phyloP scores from a whole-genome alignment of 2,797 vertebrate species.

The Phalloptychus januarius region DNA sequence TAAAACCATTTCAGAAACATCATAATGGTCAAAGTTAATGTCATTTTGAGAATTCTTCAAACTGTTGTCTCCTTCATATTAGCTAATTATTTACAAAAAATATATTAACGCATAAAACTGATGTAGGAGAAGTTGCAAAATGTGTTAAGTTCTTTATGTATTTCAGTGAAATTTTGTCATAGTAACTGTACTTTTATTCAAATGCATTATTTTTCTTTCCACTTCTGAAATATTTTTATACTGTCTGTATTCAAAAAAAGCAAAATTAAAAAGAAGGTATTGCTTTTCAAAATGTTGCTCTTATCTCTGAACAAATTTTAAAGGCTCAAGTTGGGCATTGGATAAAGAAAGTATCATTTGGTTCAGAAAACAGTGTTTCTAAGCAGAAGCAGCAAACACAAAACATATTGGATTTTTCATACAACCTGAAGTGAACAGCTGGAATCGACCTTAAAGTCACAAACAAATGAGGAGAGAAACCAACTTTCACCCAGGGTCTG shows the following conservation, averaged over 20 bases:
- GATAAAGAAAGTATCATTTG: not conserved
- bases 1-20: not conserved
- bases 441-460: not conserved
- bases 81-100: not conserved
- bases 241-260: not conserved
- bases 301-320: not conserved
- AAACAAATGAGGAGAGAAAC: not conserved
- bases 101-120: too few species aligned
- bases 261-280: not conserved
- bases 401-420: not conserved
- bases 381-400: not conserved
- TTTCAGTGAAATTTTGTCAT: too few species aligned
- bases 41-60: not conserved
- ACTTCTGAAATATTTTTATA: not conserved
- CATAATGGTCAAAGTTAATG: not conserved
- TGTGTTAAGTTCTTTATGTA: too few species aligned
- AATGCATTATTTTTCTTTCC: too few species aligned
- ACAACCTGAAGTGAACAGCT: not conserved
- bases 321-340: not conserved
- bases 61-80: not conserved
- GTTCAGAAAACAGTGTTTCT: not conserved
- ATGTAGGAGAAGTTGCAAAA: not conserved
- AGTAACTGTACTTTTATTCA: not conserved
- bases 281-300: not conserved
- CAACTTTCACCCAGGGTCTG: not conserved